Base-by-base conservation (phyloP, 1,140 invertebrate species). In the Caenorhabditis briggsae region DNA sequence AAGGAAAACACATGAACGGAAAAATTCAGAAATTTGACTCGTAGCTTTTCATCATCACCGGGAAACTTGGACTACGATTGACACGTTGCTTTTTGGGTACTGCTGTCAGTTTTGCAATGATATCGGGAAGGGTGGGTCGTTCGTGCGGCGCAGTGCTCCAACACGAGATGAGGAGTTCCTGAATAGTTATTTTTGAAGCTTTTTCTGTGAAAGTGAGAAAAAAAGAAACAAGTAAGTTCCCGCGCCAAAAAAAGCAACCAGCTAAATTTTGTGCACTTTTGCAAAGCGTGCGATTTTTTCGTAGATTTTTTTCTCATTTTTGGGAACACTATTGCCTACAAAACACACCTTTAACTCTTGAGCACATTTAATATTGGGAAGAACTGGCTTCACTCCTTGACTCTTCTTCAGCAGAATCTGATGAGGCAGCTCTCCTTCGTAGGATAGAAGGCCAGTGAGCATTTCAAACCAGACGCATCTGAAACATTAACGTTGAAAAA, bases 381-480 rank as follows among this genome's bases (percentile, higher is more conserved):
- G 93, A 58, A 97, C 46, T 43, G 85, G 85, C 3, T 41, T 11
- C 3, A 86, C 12, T 48, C 85, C 85, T 20, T 82, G 70, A 9
- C 97, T 97, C 23, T 98, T 96, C 93, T 98, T 96, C 96, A 97
- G 99, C 90, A 99, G 98, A 65, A 99, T 96, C 2, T 96, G 95
- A 93, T 99, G 97, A 0, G 96, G 95, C 43, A 96, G 96, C 92
- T 97, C 95, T 18, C 95, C 95, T 92, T 96, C 96, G 92, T 98
- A 99, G 12, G 98, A 97, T 95, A 96, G 99, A 90, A 98, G 96
- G 2, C 96, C 96, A 92, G 96, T 97, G 65, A 99, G 93, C 74
- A 99, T 93, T 93, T 99, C 98, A 93, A 98, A 99, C 97, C 97
- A 99, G 25, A 99, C 96, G 50, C 98, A 99, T 43, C 96, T 97